phyloP scores from a whole-genome alignment of 2,797 vertebrate species.

The Philypnodon macrostomus region DNA sequence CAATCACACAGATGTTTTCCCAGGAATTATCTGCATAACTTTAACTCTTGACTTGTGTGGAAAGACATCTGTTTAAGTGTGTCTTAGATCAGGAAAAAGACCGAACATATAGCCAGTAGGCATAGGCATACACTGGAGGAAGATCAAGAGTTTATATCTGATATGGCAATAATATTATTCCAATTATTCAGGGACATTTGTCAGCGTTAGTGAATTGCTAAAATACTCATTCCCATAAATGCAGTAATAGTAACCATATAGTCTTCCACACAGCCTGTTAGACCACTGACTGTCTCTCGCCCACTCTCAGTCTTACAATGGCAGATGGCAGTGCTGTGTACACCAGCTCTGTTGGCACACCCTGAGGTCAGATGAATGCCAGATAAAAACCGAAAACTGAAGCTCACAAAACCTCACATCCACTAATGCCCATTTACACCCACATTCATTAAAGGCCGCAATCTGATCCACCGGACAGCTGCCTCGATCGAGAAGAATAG shows the following conservation, averaged over 20 bases:
- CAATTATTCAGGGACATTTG: neutral
- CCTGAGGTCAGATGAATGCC: too few relatives aligned
- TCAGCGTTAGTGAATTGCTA: too few relatives aligned
- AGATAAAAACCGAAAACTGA: too few relatives aligned
- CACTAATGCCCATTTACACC: neutral
- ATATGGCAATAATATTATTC: neutral
- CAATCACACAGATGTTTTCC: conserved; percentile 30
- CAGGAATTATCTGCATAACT: neutral
- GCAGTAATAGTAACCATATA: too few relatives aligned
- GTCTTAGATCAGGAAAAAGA: conserved; percentile 16
- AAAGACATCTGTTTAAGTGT: neutral
- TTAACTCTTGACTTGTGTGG: neutral
- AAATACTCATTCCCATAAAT: too few relatives aligned
- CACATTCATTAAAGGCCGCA: too few relatives aligned
- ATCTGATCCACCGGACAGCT: neutral
- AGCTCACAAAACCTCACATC: neutral
- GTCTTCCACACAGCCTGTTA: neutral
- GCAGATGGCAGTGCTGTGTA: conserved; percentile 1
- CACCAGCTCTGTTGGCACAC: neutral
- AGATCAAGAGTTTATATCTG: neutral
- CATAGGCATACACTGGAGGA: neutral
- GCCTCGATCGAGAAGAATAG: neutral
- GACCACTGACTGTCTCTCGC: neutral
- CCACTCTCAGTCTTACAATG: neutral
- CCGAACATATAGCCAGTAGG: neutral